Evolutionary conservation across 2,113 vertebrate genomes (phyloP), one percentile per base, ranked within the genome.

Genomic region (Pica pica): DNA sequence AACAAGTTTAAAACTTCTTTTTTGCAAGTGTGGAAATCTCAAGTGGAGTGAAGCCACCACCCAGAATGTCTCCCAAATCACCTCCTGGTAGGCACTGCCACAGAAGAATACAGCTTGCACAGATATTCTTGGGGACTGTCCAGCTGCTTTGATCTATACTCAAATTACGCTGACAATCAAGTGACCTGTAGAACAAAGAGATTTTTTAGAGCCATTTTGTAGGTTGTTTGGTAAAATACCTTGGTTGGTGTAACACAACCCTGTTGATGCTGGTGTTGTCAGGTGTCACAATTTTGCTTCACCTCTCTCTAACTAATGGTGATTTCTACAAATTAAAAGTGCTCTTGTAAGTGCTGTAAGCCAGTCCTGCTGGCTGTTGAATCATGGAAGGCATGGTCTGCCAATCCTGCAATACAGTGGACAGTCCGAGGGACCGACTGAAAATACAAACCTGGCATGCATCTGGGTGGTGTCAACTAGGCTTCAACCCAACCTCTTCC

Each of bases 221-320:
- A 89, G 44, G 46, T 41, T 2, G 0, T 33, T 78, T 0, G 0
- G 16, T 78, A 27, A 68, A 35, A 84, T 75, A 26, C 16, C 39
- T 78, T 79, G 13, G 9, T 53, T 0, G 3, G 11, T 16, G 11
- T 33, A 89, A 80, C 0, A 0, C 17, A 88, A 28, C 10, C 10
- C 28, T 28, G 16, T 55, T 39, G 52, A 33, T 61, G 50, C 41
- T 57, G 50, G 5, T 60, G 49, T 80, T 60, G 53, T 80, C 30
- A 37, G 33, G 17, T 21, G 13, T 17, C 8, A 89, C 17, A 39
- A 56, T 56, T 87, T 84, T 79, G 52, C 53, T 84, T 74, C 18
- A 21, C 22, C 22, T 87, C 80, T 64, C 75, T 56, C 78, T 77
- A 84, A 55, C 19, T n/a, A 27, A 31, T 18, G 26, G 37, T 71